Evolutionary conservation across 2,888 invertebrate genomes (phyloP).

Genomic region (Glaucopsyche alexis): DNA sequence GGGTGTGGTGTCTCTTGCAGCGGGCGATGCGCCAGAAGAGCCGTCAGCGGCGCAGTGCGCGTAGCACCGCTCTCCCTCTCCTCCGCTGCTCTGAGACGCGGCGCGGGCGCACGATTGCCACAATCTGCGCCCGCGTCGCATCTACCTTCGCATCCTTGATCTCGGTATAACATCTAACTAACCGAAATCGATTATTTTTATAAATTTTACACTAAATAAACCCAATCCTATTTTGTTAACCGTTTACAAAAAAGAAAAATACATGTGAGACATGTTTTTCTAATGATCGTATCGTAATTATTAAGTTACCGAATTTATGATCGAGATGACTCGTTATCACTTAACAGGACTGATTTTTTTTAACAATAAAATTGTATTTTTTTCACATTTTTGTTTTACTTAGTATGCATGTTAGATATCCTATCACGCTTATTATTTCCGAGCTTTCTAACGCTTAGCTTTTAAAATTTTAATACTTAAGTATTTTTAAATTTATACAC

Average conservation of each 20-base stretch:
- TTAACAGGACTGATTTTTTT: slow-evolving; percentile 77
- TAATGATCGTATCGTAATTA: slow-evolving; percentile 65
- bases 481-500: background rate
- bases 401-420: slow-evolving; percentile 60
- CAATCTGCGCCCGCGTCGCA: slow-evolving; percentile 48
- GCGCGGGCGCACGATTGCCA: slow-evolving; percentile 42
- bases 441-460: slow-evolving; percentile 73
- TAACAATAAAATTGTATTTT: slow-evolving; percentile 71
- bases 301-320: slow-evolving; percentile 61
- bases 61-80: slow-evolving; percentile 56
- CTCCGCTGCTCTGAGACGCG: slow-evolving; percentile 42
- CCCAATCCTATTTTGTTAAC: slow-evolving; percentile 57
- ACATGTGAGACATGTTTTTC: slow-evolving; percentile 47
- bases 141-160: slow-evolving; percentile 67
- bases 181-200: slow-evolving; percentile 72
- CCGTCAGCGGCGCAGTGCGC: slow-evolving; percentile 80
- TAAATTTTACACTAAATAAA: slow-evolving; percentile 52
- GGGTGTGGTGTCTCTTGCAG: slow-evolving; percentile 81
- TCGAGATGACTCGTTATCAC: slow-evolving; percentile 69
- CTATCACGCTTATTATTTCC: slow-evolving; percentile 62
- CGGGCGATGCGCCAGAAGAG: slow-evolving; percentile 77
- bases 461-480: slow-evolving; percentile 34
- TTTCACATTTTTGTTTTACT: slow-evolving; percentile 71
- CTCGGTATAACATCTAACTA: slow-evolving; percentile 77
- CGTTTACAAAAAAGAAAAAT: slow-evolving; percentile 48